Evolutionary conservation across 2,797 vertebrate genomes (phyloP).

Genomic region (Tiaroga cobitis): DNA sequence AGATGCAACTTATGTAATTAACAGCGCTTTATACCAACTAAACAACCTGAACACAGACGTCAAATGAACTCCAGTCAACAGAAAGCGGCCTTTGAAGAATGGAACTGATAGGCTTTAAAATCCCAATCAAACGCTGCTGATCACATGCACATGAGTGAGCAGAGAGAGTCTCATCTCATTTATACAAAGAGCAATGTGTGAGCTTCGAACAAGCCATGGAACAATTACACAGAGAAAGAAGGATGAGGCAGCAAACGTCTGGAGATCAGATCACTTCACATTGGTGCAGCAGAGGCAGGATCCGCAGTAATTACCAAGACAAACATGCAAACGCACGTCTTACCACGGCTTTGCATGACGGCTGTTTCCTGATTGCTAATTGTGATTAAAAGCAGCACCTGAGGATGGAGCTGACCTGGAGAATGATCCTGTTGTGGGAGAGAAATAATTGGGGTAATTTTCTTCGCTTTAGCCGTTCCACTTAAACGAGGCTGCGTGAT

Average conservation of each 20-base stretch:
- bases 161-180: conserved; percentile 16
- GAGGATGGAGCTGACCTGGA: conserved; percentile 48
- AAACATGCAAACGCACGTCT: conserved; percentile 36
- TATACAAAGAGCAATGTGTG: conserved; percentile 23
- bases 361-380: conserved; percentile 67
- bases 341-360: conserved; percentile 32
- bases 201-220: not conserved
- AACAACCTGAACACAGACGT: not conserved
- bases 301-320: conserved; percentile 43
- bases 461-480: conserved; percentile 51
- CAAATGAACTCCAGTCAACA: not conserved
- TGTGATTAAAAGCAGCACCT: conserved; percentile 65
- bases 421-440: conserved; percentile 24
- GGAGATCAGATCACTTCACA: conserved; percentile 37
- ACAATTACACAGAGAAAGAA: conserved; percentile 35
- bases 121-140: conserved; percentile 10
- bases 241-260: conserved; percentile 16
- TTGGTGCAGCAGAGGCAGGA: not conserved
- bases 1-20: not conserved
- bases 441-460: conserved; percentile 66
- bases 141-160: not conserved
- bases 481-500: conserved; percentile 41
- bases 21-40: not conserved
- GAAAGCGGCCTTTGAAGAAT: not conserved
- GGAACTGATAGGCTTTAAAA: conserved; percentile 20